Base-by-base conservation (phyloP, 2,797 vertebrate species). In the Dermochelys coriacea region DNA sequence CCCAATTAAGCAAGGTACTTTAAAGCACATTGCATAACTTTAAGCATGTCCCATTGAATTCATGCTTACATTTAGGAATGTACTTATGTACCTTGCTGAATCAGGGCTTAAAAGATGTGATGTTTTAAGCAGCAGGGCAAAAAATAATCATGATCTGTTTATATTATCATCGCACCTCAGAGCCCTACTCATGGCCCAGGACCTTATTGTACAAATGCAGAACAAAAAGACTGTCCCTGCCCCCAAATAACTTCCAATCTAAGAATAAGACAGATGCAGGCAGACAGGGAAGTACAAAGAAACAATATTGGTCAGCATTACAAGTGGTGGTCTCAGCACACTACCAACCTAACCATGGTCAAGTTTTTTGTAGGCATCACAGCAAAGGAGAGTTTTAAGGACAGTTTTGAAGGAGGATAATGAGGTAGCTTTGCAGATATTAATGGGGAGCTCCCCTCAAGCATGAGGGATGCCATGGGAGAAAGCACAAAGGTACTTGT, bases 401-500 rank as follows among this genome's bases (percentile, higher is more conserved):
- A 57, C 55, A 57, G 55, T 27, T 55, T 88, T 92, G 89, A 80
- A 87, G 91, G 59, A 80, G 81, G 93, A 80, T 12, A 45, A 27
- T 18, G 87, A 90, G 16, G 16, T 21, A 84, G 6, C 23, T 87
- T 84, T 34, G 23, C 5, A 8, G 31, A 12, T 68, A 59, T 86
- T 94, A 91, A 80, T 45, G 51, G 31, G 21, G 84, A 79, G 8
- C 54, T 86, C 18, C 93, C 85, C 91, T 54, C 41, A 77, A 83
- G 78, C 21, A 71, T 68, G 68, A 87, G 90, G 6, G 49, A 23
- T 9, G 82, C 54, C 18, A 12, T 61, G 61, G 80, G 59, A 80
- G 79, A 93, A 96, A 91, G 49, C 78, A 78, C 54, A 84, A 80
- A 92, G 45, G 55, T 61, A 86, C 49, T 88, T 94, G 29, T 82